These are phyloP conservation scores for Artibeus lituratus DNA, from an alignment of 2,797 vertebrate genomes.

Conservation along the genomic window DNA sequence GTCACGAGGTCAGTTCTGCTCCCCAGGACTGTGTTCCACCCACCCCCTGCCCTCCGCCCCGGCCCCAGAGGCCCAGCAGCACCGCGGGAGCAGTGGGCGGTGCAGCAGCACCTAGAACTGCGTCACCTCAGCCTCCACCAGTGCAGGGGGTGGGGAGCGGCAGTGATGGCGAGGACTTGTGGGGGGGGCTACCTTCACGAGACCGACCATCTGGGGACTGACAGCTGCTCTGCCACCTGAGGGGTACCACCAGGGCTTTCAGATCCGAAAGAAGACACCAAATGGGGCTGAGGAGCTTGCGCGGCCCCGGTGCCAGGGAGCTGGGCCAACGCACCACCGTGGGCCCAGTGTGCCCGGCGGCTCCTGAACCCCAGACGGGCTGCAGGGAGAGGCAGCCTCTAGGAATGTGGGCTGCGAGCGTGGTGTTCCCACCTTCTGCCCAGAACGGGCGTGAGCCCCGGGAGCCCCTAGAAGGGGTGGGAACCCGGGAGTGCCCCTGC, in stretches of 20 bases:
- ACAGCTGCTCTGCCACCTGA: too few species aligned
- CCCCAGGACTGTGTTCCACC: background rate
- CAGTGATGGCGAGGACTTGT: rapidly evolving
- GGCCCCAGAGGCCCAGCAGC: background rate
- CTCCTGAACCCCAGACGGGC: background rate
- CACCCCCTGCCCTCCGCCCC: background rate
- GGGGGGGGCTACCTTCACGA: rapidly evolving
- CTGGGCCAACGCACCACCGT: background rate
- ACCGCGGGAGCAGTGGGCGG: rapidly evolving
- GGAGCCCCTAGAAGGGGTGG: too few species aligned
- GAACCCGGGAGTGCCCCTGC: too few species aligned
- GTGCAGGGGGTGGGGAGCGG: background rate
- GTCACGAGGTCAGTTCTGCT: background rate
- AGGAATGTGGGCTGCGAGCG: background rate
- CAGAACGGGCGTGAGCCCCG: rapidly evolving
- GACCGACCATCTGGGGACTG: background rate
- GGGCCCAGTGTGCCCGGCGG: background rate
- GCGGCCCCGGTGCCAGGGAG: background rate
- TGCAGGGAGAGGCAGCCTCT: background rate
- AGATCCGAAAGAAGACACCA: rapidly evolving
- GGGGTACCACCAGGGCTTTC: too few species aligned
- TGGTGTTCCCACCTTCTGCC: background rate
- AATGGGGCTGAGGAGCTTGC: background rate
- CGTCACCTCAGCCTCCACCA: background rate
- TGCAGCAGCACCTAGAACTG: background rate